Evolutionary conservation across 2,888 invertebrate genomes (phyloP), one percentile per base, ranked within the genome.

Genomic region (Meandrusa payeni): DNA sequence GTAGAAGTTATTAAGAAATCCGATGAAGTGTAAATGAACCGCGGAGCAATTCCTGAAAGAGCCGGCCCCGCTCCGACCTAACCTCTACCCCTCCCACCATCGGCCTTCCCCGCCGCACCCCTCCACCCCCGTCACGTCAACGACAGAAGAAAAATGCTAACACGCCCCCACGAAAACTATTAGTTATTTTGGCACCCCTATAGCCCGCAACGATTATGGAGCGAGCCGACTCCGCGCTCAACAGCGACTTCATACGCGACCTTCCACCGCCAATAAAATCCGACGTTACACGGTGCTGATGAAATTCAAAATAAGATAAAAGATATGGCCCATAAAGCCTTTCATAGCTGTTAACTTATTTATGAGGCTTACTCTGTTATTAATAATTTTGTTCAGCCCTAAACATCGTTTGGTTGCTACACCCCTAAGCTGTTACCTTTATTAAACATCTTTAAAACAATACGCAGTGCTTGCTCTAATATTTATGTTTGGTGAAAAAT

Each of bases 91-190:
- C 52, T 59, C 50, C 55, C 50, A 47, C 52, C 48, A 48, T 46
- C n/a, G n/a, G n/a, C n/a, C n/a, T n/a, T 53, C 54, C 42, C 47
- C 53, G 51, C 46, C 28, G 13, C n/a, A 39, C 47, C 47, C 52
- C 52, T 55, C 54, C 52, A 56, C 63, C 67, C 64, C 68, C 72
- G 55, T 52, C 50, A 59, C 86, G 86, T 87, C 86, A 87, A 76
- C 74, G 75, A 61, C 86, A 87, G 86, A 87, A 87, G 86, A 87
- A 87, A 86, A 87, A 87, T 87, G 86, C 86, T 86, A 86, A 87
- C 86, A 86, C 86, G 82, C 83, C 86, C 79, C 80, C 86, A 79
- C 83, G 78, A 79, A 85, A 87, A 87, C 86, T 87, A 87, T 86
- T 87, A 86, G 83, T 87, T 86, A 86, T 85, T 86, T 87, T 82